Percentiles rank a stretch among this genome's conserved stretches.
Conservation (phyloP, 2,888 invertebrate species). For the Augochlorella aurata region DNA sequence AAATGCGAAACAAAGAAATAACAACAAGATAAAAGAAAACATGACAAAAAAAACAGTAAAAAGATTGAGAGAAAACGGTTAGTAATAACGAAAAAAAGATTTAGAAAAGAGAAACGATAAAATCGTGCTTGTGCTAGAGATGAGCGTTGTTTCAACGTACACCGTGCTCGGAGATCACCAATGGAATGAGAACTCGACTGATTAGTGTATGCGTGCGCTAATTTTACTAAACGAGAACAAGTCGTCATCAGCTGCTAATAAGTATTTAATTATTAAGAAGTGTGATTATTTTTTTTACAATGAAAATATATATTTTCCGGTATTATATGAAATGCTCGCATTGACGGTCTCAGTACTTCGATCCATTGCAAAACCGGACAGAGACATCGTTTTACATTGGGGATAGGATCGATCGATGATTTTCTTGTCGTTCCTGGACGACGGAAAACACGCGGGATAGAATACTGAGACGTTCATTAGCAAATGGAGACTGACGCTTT, state of each 20-base stretch:
- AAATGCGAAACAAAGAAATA: slow-evolving; percentile 32
- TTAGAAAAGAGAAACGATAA: slow-evolving; percentile 22
- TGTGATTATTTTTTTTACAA: slow-evolving; percentile 81
- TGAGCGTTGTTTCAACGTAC: slow-evolving; percentile 48
- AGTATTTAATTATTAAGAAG: slow-evolving; percentile 81
- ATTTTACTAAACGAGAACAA: slow-evolving; percentile 76
- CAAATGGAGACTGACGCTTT: slow-evolving; percentile 81
- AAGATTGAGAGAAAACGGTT: not conserved
- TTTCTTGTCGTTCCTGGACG: slow-evolving; percentile 36
- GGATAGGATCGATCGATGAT: slow-evolving; percentile 5
- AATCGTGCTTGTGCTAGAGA: slow-evolving; percentile 69
- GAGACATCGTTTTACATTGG: not conserved
- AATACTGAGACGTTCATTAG: slow-evolving; percentile 70
- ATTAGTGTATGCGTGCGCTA: slow-evolving; percentile 78
- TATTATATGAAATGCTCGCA: slow-evolving; percentile 81
- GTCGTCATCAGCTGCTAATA: slow-evolving; percentile 78
- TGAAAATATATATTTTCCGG: slow-evolving; percentile 81
- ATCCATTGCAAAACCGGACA: slow-evolving; percentile 25
- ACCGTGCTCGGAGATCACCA: slow-evolving; percentile 62
- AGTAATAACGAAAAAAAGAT: slow-evolving; percentile 22
- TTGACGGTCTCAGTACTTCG: slow-evolving; percentile 71
- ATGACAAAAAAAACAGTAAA: slow-evolving; percentile 24
- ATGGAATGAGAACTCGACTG: slow-evolving; percentile 74
- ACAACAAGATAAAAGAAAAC: slow-evolving; percentile 16
- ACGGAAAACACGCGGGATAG: slow-evolving; percentile 27